A percentile compares a stretch with the other conserved stretches of the same genome.
Conservation (phyloP, 2,797 vertebrate genomes). For the Sebastes goodei region DNA sequence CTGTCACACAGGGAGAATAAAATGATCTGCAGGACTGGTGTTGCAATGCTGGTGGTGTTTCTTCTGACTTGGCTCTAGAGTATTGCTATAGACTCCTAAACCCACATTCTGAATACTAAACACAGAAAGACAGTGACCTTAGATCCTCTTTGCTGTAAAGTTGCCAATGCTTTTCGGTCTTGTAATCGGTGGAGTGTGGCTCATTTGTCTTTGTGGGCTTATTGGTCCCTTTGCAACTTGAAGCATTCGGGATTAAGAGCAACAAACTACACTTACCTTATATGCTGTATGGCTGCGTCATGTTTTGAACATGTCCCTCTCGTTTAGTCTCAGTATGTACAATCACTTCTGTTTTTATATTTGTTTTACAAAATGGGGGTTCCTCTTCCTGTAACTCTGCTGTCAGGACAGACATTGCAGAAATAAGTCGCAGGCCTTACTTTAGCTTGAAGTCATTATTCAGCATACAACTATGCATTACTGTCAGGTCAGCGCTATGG, state of each 20-base stretch:
- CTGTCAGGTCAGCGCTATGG: constrained; percentile 24
- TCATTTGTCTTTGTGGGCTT: constrained; percentile 31
- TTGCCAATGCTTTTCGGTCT: constrained; percentile 24
- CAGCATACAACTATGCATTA: constrained; percentile 3
- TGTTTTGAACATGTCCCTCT: not conserved
- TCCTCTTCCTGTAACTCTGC: not conserved
- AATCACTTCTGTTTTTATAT: not conserved
- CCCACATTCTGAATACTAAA: constrained; percentile 69
- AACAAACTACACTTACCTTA: not conserved
- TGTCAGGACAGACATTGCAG: not conserved
- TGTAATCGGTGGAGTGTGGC: constrained; percentile 21
- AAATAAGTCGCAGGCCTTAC: not conserved
- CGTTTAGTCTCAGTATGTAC: not conserved
- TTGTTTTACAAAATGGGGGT: not conserved
- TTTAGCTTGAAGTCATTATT: constrained; percentile 33
- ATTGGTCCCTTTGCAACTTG: constrained; percentile 34
- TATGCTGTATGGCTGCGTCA: not conserved
- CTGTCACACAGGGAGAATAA: constrained; percentile 57
- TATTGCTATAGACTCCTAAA: constrained; percentile 65
- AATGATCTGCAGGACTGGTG: constrained; percentile 57
- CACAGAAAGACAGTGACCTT: constrained; percentile 52
- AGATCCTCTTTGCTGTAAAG: constrained; percentile 49
- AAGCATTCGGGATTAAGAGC: constrained; percentile 29
- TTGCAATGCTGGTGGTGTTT: constrained; percentile 72
- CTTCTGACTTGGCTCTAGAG: constrained; percentile 62